These are phyloP conservation scores for Stichodactyla mertensii DNA, from an alignment of 64 coral and sea anemone genomes.

Conservation along the genomic window DNA sequence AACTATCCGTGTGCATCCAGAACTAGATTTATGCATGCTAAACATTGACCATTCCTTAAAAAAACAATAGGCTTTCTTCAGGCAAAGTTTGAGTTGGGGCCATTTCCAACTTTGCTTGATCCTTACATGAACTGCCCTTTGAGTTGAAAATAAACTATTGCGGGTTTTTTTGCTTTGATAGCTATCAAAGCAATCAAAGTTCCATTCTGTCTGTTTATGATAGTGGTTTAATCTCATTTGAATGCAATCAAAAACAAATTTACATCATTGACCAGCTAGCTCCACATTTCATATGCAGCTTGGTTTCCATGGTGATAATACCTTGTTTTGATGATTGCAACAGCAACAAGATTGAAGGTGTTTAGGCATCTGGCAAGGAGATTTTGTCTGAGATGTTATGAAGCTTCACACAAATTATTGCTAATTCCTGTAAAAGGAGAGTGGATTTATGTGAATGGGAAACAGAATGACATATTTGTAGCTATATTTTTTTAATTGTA, in stretches of 20 bases:
- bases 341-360: constrained; percentile 5
- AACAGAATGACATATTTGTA: neutral
- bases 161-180: too few relatives aligned
- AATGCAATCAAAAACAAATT: neutral
- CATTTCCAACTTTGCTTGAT: too few relatives aligned
- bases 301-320: constrained; percentile 7
- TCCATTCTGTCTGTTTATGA: too few relatives aligned
- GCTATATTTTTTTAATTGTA: neutral
- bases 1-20: too few relatives aligned
- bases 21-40: too few relatives aligned
- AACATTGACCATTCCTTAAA: too few relatives aligned
- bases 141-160: too few relatives aligned
- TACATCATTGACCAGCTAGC: neutral
- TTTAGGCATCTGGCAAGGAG: constrained; percentile 26
- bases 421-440: neutral
- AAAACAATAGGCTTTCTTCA: too few relatives aligned
- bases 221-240: too few relatives aligned
- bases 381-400: constrained; percentile 16
- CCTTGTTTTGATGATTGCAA: neutral
- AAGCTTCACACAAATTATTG: constrained; percentile 13
- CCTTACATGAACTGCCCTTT: too few relatives aligned
- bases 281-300: neutral
- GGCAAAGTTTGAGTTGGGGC: too few relatives aligned
- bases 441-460: neutral
- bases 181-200: too few relatives aligned